These are phyloP conservation scores for Dione vanillae DNA, from an alignment of 2,888 invertebrate species.

Conservation along the genomic window DNA sequence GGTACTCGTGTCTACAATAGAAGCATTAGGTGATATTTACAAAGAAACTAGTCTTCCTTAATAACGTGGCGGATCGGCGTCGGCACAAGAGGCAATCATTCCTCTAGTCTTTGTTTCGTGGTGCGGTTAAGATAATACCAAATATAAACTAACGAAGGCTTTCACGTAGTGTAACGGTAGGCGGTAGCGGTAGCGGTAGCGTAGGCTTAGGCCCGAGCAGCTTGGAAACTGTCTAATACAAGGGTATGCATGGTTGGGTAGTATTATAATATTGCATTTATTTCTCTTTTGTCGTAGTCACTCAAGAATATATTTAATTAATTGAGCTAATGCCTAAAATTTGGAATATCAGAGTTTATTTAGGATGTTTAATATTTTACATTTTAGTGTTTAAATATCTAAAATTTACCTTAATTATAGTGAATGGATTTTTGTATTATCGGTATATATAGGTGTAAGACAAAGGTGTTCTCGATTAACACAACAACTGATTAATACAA, in stretches of 20 bases:
- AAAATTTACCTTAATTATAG: conserved; percentile 85
- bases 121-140: conserved; percentile 82
- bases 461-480: conserved; percentile 82
- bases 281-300: conserved; percentile 82
- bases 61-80: conserved; percentile 61
- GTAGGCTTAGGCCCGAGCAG: conserved; percentile 70
- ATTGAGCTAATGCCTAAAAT: conserved; percentile 84
- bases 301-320: conserved; percentile 82
- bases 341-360: conserved; percentile 85
- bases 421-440: conserved; percentile 84
- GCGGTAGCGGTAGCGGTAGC: conserved; percentile 58
- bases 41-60: conserved; percentile 83
- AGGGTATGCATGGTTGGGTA: conserved; percentile 76
- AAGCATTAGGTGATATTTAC: conserved; percentile 80
- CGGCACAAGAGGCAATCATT: conserved; percentile 81
- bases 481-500: conserved; percentile 82
- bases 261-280: conserved; percentile 84
- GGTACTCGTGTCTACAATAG: conserved; percentile 56
- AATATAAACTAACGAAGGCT: conserved; percentile 81
- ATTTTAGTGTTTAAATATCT: conserved; percentile 84
- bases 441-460: conserved; percentile 82
- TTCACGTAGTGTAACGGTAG: conserved; percentile 64
- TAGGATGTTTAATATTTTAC: conserved; percentile 84
- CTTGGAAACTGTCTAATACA: conserved; percentile 75
- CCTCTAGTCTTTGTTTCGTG: conserved; percentile 83